Evolutionary conservation across 2,113 vertebrate species (phyloP).

Genomic region (Oophaga pumilio): DNA sequence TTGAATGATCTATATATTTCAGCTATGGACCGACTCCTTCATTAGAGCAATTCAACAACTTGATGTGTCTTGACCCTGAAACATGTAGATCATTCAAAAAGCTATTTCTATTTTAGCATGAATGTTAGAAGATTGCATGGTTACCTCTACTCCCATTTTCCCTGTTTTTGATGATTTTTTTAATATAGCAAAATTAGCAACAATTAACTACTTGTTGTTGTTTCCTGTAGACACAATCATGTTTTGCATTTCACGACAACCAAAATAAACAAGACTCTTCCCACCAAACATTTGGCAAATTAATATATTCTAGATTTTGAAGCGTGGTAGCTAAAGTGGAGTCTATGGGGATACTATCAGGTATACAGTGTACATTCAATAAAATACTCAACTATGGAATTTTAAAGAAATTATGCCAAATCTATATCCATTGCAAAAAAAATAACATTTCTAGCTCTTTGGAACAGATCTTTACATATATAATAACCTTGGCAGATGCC

Average conservation of each 20-base stretch:
- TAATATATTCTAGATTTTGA: not conserved
- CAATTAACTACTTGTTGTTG: not conserved
- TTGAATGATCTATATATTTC: no score
- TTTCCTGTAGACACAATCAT: not conserved
- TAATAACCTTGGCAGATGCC: not conserved
- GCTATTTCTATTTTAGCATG: no score
- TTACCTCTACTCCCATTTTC: no score
- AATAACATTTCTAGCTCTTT: not conserved
- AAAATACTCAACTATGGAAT: not conserved
- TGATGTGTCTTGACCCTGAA: no score
- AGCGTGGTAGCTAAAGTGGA: not conserved
- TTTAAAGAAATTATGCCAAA: not conserved
- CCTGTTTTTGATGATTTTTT: no score
- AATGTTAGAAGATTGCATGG: no score
- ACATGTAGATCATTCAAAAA: no score
- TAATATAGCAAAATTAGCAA: not conserved
- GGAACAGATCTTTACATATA: slow-evolving; percentile 5
- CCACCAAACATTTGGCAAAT: not conserved
- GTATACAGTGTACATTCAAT: not conserved
- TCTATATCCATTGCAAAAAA: not conserved
- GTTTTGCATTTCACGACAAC: not conserved
- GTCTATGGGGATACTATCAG: not conserved
- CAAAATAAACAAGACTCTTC: not conserved
- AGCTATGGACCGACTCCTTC: no score
- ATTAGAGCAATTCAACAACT: no score